Percentiles rank a stretch among this genome's conserved stretches.
These are phyloP conservation scores for Beris chalybata DNA, from an alignment of 2,888 invertebrate species.

Conservation along the genomic window DNA sequence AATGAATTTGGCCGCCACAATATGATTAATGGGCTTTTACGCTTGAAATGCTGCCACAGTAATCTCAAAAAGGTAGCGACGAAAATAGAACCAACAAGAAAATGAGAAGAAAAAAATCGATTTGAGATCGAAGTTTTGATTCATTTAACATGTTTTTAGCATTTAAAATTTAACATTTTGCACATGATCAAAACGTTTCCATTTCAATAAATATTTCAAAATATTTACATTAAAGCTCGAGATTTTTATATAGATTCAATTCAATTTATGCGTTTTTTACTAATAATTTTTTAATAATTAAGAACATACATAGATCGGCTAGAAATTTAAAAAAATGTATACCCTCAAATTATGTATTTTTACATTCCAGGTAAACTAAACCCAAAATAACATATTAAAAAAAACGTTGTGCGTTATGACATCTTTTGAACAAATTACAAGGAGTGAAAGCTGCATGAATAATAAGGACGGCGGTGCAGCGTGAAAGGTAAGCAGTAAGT, in stretches of 20 bases:
- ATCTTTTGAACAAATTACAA: too few species aligned
- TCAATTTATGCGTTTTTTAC: too few species aligned
- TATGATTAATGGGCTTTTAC: slow-evolving; percentile 28
- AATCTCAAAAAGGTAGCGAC: slow-evolving; percentile 24
- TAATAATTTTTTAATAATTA: too few species aligned
- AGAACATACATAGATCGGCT: too few species aligned
- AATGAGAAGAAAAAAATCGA: not conserved
- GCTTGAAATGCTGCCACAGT: slow-evolving; percentile 22
- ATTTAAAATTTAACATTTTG: slow-evolving; percentile 15
- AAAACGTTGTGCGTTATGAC: too few species aligned
- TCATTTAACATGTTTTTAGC: not conserved
- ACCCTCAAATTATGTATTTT: too few species aligned
- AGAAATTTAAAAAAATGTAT: too few species aligned
- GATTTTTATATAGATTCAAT: not conserved
- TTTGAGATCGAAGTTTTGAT: slow-evolving; percentile 9
- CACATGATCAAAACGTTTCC: slow-evolving; percentile 21
- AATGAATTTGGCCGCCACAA: slow-evolving; percentile 25
- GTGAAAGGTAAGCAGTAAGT: too few species aligned
- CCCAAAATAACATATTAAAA: too few species aligned
- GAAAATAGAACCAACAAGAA: slow-evolving; percentile 17
- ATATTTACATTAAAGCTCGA: not conserved
- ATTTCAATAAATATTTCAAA: slow-evolving; percentile 7
- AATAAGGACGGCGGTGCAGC: too few species aligned
- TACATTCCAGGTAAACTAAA: too few species aligned
- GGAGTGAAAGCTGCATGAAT: too few species aligned